These are phyloP conservation scores for Andrena haemorrhoa DNA, from an alignment of 2,888 invertebrate species.

Conservation along the genomic window DNA sequence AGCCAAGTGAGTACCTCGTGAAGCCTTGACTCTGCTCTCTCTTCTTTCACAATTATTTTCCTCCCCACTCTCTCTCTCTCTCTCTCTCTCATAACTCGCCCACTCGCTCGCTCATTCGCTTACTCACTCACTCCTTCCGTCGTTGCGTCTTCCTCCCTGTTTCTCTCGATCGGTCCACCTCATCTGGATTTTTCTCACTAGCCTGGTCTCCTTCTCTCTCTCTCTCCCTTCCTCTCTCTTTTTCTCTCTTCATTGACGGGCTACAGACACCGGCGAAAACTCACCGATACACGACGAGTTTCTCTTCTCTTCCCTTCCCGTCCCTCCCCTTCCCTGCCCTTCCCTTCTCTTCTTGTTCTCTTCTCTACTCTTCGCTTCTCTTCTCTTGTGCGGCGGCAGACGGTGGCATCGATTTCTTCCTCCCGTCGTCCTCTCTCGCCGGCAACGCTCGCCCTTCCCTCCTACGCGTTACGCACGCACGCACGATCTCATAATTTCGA, in stretches of 20 bases:
- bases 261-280: conserved; percentile 59
- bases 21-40: conserved; percentile 50
- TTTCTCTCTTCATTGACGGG: conserved; percentile 14
- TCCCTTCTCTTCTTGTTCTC: background rate
- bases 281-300: conserved; percentile 56
- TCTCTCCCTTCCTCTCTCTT: background rate
- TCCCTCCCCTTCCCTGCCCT: conserved; percentile 8
- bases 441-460: conserved; percentile 42
- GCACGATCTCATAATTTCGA: conserved; percentile 47
- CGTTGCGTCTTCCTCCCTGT: background rate
- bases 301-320: conserved; percentile 55
- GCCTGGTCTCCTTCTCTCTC: conserved; percentile 6
- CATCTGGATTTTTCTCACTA: conserved; percentile 24
- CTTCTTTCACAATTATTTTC: conserved; percentile 15
- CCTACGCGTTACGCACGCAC: conserved; percentile 36
- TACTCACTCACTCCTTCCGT: too few relatives aligned
- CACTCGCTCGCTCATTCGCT: too few relatives aligned
- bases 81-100: background rate
- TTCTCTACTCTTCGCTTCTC: conserved; percentile 57
- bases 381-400: conserved; percentile 68
- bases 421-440: conserved; percentile 70
- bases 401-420: conserved; percentile 79
- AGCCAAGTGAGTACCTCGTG: conserved; percentile 59
- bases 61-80: background rate
- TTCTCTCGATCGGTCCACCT: background rate